Evolutionary conservation across 2,113 vertebrate species (phyloP), one percentile per base, ranked within the genome.

Genomic region (Aptenodytes patagonicus): DNA sequence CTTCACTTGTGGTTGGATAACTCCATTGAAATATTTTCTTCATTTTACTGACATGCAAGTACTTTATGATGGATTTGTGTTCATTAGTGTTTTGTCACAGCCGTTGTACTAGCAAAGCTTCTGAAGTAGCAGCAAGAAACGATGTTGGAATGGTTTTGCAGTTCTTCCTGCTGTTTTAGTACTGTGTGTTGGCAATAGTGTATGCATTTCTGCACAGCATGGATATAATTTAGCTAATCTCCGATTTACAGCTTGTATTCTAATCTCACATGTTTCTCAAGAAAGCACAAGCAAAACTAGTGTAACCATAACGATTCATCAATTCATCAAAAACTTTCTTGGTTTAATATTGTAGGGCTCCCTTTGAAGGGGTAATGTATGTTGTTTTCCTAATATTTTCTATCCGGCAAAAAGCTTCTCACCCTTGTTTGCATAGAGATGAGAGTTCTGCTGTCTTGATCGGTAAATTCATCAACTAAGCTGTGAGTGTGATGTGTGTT

Each of bases 71-170:
- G 58, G 72, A 91, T 94, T 61, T 81, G 18, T 72, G 49, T 44
- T 94, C 44, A 7, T 86, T 72, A 83, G 29, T 19, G 69, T 73
- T 93, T 81, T 89, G 86, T 86, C 93, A 89, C 76, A 81, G 72
- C 36, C 80, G 64, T 86, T 25, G 86, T 47, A 36, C 44, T 85
- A 80, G 71, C 54, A 80, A 38, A 79, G 58, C 83, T 52, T 89
- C 70, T 76, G 76, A 89, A 81, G 47, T 66, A 88, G 82, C 85
- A 88, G 79, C 68, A 52, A 72, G 83, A 65, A 77, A 8, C 0
- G 7, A 21, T 26, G 31, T 15, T 83, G 89, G 89, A 52, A 70
- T 61, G 72, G 51, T 42, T 92, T 55, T 81, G 60, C 38, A 62
- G 6, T 80, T 91, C 75, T 72, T 78, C 89, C 83, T 81, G 86